Conservation (phyloP, 2,888 invertebrate species). For the Drosophila basisetae region DNA sequence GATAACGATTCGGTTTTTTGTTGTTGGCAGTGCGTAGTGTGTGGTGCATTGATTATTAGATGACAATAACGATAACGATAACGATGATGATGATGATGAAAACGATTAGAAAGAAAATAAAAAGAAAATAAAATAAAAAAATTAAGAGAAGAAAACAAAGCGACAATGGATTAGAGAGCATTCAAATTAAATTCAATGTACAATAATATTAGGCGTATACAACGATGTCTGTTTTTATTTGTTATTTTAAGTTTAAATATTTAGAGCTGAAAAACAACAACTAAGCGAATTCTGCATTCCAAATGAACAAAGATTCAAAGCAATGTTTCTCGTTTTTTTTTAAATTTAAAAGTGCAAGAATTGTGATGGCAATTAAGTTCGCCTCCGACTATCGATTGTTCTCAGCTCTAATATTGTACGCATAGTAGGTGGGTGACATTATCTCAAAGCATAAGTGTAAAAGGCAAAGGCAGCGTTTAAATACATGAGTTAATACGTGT, state of each 20-base stretch:
- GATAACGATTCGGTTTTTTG: constrained; percentile 12
- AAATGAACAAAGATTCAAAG: neutral
- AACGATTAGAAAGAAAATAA: constrained; percentile 32
- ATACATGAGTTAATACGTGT: constrained; percentile 16
- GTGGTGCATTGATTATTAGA: constrained; percentile 26
- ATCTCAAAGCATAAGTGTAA: constrained; percentile 53
- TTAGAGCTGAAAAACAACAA: neutral
- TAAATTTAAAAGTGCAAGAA: neutral
- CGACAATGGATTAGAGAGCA: constrained; percentile 53
- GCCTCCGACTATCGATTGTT: neutral
- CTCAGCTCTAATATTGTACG: constrained; percentile 21
- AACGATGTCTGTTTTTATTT: neutral
- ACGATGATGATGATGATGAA: constrained; percentile 25
- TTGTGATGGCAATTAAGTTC: neutral
- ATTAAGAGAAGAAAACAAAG: constrained; percentile 44
- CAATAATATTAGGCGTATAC: neutral
- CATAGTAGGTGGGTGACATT: neutral
- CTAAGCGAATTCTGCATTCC: neutral
- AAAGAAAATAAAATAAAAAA: constrained; percentile 28
- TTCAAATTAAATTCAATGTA: constrained; percentile 5
- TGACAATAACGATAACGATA: constrained; percentile 38
- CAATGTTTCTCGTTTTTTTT: neutral
- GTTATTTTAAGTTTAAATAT: neutral
- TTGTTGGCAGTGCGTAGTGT: constrained; percentile 22
- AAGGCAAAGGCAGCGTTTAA: constrained; percentile 73